Evolutionary conservation across 2,797 vertebrate genomes (phyloP).

Genomic region (Acipenser ruthenus): DNA sequence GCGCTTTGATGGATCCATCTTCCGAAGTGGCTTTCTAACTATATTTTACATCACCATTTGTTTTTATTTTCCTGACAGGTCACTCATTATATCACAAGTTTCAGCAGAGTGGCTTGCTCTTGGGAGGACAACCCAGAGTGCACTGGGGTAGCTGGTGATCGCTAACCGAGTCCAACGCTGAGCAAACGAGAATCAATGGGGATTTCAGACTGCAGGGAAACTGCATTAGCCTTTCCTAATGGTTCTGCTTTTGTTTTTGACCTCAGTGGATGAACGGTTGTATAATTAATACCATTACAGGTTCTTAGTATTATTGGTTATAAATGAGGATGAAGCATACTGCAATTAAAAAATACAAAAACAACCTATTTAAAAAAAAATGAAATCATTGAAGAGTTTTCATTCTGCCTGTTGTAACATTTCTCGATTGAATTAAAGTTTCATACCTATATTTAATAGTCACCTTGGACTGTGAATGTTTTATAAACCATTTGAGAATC

Average conservation of each 20-base stretch:
- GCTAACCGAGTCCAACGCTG: background rate
- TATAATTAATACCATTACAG: no score
- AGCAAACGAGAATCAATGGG: background rate
- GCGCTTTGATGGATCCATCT: background rate
- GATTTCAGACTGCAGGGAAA: background rate
- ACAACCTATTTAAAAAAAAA: no score
- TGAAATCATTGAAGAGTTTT: no score
- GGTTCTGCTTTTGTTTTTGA: background rate
- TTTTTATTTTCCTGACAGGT: background rate
- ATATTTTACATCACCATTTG: background rate
- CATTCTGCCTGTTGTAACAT: no score
- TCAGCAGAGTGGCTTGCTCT: background rate
- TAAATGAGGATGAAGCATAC: no score
- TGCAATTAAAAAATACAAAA: no score
- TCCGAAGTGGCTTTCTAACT: background rate
- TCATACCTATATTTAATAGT: no score
- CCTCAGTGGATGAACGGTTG: background rate
- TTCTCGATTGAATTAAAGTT: no score
- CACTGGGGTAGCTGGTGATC: background rate
- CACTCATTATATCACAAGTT: slow-evolving; percentile 1
- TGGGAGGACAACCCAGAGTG: no score
- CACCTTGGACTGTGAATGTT: no score
- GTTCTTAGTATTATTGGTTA: no score
- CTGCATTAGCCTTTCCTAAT: background rate
- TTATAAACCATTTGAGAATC: no score